These are phyloP conservation scores for Raphicerus campestris DNA, from an alignment of 2,113 vertebrate genomes.

Conservation along the genomic window DNA sequence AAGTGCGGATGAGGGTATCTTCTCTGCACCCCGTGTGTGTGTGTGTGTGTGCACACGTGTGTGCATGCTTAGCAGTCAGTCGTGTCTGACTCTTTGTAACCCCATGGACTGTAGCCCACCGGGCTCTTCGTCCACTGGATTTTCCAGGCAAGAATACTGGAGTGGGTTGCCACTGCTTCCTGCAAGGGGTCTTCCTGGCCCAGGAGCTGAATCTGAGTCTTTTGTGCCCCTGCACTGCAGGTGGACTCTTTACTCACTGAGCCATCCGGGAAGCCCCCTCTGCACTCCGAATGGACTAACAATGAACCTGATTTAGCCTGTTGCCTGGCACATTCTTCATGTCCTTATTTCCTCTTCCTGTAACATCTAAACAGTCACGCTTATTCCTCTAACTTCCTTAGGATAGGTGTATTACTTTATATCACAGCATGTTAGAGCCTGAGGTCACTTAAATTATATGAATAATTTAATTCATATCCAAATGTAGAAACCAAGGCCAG, in stretches of 20 bases:
- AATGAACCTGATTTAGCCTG: neutral
- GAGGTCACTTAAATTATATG: neutral
- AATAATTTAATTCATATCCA: neutral
- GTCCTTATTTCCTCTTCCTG: neutral
- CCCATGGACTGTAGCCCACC: neutral
- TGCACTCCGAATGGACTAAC: neutral
- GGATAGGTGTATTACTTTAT: neutral
- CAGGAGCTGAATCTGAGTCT: neutral
- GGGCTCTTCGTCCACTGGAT: neutral
- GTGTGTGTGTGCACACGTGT: fast-evolving
- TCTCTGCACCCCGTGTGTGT: neutral
- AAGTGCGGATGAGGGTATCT: neutral
- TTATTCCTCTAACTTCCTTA: neutral
- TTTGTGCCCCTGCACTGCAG: neutral
- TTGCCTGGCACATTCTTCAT: neutral
- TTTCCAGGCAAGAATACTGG: neutral
- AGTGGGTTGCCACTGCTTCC: neutral
- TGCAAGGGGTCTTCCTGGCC: neutral
- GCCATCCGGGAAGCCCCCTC: neutral
- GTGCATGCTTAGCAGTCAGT: fast-evolving
- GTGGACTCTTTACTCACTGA: neutral
- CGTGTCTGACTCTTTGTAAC: neutral
- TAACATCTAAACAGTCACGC: neutral
- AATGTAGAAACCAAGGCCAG: neutral
- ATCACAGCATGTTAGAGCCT: neutral